These are phyloP conservation scores for Miichthys miiuy DNA, from an alignment of 2,797 vertebrate genomes.

Conservation along the genomic window DNA sequence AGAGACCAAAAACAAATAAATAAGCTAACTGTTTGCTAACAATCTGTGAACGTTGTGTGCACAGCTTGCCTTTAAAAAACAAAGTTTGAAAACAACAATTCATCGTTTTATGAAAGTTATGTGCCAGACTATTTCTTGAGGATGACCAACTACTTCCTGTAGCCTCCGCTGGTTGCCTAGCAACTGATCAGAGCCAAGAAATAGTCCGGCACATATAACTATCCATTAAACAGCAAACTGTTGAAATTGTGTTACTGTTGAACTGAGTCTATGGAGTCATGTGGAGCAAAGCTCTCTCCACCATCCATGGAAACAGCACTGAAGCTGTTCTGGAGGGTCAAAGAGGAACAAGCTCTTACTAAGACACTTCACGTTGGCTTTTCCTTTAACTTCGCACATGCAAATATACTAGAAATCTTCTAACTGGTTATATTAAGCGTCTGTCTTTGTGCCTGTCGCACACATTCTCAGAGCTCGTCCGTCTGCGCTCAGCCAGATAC, in stretches of 20 bases:
- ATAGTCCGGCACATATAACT: not conserved
- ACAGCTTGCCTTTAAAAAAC: too few species aligned
- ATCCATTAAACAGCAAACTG: not conserved
- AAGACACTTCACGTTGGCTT: not conserved
- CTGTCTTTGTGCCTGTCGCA: slow-evolving; percentile 14
- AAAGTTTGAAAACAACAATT: not conserved
- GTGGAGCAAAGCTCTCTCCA: too few species aligned
- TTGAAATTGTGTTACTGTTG: not conserved
- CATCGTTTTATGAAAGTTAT: not conserved
- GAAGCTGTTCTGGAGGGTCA: not conserved
- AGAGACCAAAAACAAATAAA: too few species aligned
- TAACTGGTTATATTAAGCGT: not conserved
- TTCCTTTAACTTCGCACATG: not conserved
- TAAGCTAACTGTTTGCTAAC: too few species aligned
- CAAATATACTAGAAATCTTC: not conserved
- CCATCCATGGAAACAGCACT: too few species aligned
- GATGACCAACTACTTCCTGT: not conserved
- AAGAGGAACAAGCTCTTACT: not conserved
- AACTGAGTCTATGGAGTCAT: not conserved
- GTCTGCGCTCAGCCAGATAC: slow-evolving; percentile 67
- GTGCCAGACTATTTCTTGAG: not conserved
- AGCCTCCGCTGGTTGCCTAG: slow-evolving; percentile 20
- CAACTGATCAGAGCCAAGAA: slow-evolving; percentile 14
- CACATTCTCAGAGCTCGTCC: slow-evolving; percentile 4
- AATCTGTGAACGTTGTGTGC: too few species aligned